phyloP scores from a whole-genome alignment of 2,797 vertebrate species.

The Trichosurus vulpecula region DNA sequence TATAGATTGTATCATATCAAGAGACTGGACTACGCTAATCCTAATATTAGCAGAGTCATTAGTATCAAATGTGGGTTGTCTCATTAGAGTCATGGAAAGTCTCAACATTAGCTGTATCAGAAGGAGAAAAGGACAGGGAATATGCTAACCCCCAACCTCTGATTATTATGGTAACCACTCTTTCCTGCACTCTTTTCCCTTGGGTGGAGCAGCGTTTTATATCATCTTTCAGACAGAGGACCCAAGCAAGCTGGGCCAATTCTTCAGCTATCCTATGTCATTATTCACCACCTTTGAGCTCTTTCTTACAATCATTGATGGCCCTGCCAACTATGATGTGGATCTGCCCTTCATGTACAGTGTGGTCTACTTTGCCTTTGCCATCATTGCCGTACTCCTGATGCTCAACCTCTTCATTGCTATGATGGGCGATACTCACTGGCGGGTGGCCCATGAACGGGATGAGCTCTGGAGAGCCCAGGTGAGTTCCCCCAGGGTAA shows the following conservation, averaged over 20 bases:
- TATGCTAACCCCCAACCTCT: neutral
- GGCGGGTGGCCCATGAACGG: conserved; percentile 86
- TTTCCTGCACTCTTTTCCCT: neutral
- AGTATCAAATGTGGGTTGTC: neutral
- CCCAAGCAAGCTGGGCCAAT: conserved; percentile 82
- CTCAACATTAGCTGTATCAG: neutral
- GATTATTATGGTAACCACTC: conserved; percentile 39
- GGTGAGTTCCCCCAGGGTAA: conserved; percentile 72
- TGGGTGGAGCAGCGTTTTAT: conserved; percentile 83
- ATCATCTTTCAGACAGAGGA: conserved; percentile 88
- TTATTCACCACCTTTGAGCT: conserved; percentile 88
- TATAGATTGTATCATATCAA: neutral
- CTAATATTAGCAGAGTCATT: neutral
- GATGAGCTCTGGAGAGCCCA: conserved; percentile 88
- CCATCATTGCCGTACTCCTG: conserved; percentile 86
- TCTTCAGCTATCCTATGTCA: conserved; percentile 85
- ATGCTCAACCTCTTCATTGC: conserved; percentile 89
- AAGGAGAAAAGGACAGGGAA: neutral
- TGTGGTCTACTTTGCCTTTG: conserved; percentile 83
- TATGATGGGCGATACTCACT: conserved; percentile 89
- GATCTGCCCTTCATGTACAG: conserved; percentile 86
- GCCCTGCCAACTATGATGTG: conserved; percentile 85
- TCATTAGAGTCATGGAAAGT: neutral
- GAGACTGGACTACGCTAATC: neutral
- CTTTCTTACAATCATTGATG: conserved; percentile 87